Base-by-base conservation (phyloP, 1,140 invertebrate genomes). In the Lucilia sericata region DNA sequence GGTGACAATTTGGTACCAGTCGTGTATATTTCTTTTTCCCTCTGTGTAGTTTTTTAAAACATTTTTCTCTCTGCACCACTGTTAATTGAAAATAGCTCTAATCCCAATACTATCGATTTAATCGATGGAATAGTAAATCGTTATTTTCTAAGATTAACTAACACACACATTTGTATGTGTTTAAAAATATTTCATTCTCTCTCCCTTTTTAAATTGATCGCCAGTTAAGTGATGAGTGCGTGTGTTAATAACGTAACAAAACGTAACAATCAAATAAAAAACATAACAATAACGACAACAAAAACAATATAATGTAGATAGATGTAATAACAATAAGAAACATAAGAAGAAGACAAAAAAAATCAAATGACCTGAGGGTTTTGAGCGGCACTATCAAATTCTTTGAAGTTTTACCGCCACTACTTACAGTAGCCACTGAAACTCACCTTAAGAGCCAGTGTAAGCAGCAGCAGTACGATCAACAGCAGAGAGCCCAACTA, bases 71-170 rank as follows among this genome's bases (percentile, higher is more conserved):
- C 55, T 14, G 7, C 25, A 7, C 19, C 65, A 70, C n/a, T 70
- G 65, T 70, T 7, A 19, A 70, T 21, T 25, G 17, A 70, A 21
- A 70, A 7, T n/a, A 42, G 14, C 55, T n/a, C 55, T 60, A n/a
- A n/a, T 25, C 47, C 42, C 51, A 30, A 30, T 14, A 19, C 17
- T 25, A 89, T 87, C 86, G 83, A 84, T 86, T 76, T 76, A 85
- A 70, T 83, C 83, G 85, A 55, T 86, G 80, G 21, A 75, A 60
- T 55, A 74, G 65, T 74, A 42, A 19, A 49, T 78, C 75, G 75
- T 42, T 78, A 36, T 42, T 78, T 42, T 42, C 42, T 42, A 49
- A 70, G 65, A 70, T 70, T 25, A 70, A 70, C 25, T 21, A 42
- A 30, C 25, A 17, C 14, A 60, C 55, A 60, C 55, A 60, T 14